These are phyloP conservation scores for Adelognathus sp. DNA, from an alignment of 2,888 invertebrate genomes.

Conservation along the genomic window DNA sequence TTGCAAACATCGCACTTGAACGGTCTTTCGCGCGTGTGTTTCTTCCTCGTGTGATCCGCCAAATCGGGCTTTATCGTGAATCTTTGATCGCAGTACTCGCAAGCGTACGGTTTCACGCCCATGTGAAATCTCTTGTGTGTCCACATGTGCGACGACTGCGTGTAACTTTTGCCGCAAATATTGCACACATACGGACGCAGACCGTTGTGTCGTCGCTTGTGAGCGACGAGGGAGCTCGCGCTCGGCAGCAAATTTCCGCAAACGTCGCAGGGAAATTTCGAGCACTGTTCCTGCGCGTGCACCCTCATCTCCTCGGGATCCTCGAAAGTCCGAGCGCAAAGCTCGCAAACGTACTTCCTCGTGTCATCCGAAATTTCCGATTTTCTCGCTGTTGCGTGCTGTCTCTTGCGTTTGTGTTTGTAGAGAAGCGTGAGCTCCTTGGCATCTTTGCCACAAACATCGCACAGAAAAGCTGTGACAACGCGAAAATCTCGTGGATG, in stretches of 20 bases:
- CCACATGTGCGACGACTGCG: constrained; percentile 86
- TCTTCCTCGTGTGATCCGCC: constrained; percentile 85
- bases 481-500: constrained; percentile 81
- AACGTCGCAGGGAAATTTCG: constrained; percentile 73
- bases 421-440: constrained; percentile 83
- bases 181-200: constrained; percentile 74
- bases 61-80: constrained; percentile 86
- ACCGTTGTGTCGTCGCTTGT: constrained; percentile 74
- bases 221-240: constrained; percentile 72
- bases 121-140: constrained; percentile 86
- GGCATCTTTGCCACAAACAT: constrained; percentile 81
- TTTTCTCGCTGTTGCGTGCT: constrained; percentile 80
- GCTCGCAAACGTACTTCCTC: constrained; percentile 81
- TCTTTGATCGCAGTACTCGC: constrained; percentile 84
- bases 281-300: constrained; percentile 70
- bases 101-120: constrained; percentile 86
- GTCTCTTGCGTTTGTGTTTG: constrained; percentile 83
- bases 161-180: constrained; percentile 76
- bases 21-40: constrained; percentile 85
- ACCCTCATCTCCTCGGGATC: constrained; percentile 61
- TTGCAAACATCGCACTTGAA: constrained; percentile 85
- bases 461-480: constrained; percentile 80
- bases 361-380: constrained; percentile 65
- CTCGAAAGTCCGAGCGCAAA: constrained; percentile 81
- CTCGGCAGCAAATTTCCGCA: constrained; percentile 71